phyloP scores from a whole-genome alignment of 2,113 vertebrate species.

The Notothenia rossii region DNA sequence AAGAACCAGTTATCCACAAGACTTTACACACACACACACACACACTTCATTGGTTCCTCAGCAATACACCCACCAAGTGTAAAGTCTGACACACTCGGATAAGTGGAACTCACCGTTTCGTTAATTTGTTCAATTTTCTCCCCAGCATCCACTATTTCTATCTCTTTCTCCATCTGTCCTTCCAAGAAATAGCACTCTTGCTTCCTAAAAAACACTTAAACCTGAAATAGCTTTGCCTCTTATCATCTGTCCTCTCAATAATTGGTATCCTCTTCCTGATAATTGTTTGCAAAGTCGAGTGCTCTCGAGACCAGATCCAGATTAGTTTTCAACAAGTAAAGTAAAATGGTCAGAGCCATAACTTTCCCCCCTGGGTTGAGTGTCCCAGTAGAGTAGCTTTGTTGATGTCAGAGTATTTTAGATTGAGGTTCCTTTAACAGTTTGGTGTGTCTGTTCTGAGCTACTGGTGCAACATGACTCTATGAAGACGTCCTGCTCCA shows the following conservation, averaged over 20 bases:
- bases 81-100: no score
- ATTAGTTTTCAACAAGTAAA: not conserved
- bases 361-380: not conserved
- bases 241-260: not conserved
- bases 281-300: not conserved
- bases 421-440: no score
- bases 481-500: no score
- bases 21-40: no score
- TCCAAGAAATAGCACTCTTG: not conserved
- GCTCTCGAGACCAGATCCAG: not conserved
- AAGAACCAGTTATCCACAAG: no score
- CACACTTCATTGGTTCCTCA: no score
- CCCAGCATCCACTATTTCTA: not conserved
- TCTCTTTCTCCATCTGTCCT: constrained; percentile 1
- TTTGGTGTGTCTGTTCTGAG: no score
- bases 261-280: not conserved
- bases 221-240: not conserved
- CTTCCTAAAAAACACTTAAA: constrained; percentile 27
- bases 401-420: not conserved
- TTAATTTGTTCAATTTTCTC: no score
- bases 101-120: no score
- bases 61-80: no score
- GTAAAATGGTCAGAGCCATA: not conserved
- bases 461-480: no score
- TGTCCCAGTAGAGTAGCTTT: not conserved